These are phyloP conservation scores for Piscicola geometra DNA, from an alignment of 2,888 invertebrate genomes.

Conservation along the genomic window DNA sequence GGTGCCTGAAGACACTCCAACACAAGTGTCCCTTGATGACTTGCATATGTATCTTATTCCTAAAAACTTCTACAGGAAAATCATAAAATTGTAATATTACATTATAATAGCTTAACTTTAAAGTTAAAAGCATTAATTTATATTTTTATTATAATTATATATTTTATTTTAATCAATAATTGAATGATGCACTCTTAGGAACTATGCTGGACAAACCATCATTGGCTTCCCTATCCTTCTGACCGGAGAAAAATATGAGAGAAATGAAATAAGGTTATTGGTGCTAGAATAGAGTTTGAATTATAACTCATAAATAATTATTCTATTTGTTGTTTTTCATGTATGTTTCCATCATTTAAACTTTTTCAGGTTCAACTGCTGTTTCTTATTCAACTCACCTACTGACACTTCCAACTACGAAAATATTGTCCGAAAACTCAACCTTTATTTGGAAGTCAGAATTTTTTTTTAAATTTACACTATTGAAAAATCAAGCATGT, in stretches of 20 bases:
- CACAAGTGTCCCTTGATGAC: neutral
- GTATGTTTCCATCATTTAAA: neutral
- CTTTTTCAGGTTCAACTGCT: slow-evolving; percentile 63
- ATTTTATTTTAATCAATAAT: neutral
- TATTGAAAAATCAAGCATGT: too few relatives aligned
- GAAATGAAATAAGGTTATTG: neutral
- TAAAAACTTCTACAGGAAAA: slow-evolving; percentile 3
- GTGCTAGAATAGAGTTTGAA: neutral
- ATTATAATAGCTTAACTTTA: neutral
- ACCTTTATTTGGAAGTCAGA: slow-evolving; percentile 72
- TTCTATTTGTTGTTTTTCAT: neutral
- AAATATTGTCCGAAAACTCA: slow-evolving; percentile 85
- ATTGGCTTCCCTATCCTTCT: slow-evolving; percentile 89
- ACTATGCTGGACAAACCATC: slow-evolving; percentile 76
- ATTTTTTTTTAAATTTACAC: too few relatives aligned
- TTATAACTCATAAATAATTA: neutral
- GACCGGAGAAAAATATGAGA: slow-evolving; percentile 77
- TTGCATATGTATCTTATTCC: neutral
- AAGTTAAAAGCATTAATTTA: neutral
- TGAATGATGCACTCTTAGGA: slow-evolving; percentile 55
- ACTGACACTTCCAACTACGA: slow-evolving; percentile 87
- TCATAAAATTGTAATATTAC: neutral
- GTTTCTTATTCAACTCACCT: slow-evolving; percentile 82
- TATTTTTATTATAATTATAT: neutral
- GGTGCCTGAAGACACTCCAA: slow-evolving; percentile 6